Base-by-base conservation (phyloP, 2,888 invertebrate genomes). In the Pseudeuparius sepicola region DNA sequence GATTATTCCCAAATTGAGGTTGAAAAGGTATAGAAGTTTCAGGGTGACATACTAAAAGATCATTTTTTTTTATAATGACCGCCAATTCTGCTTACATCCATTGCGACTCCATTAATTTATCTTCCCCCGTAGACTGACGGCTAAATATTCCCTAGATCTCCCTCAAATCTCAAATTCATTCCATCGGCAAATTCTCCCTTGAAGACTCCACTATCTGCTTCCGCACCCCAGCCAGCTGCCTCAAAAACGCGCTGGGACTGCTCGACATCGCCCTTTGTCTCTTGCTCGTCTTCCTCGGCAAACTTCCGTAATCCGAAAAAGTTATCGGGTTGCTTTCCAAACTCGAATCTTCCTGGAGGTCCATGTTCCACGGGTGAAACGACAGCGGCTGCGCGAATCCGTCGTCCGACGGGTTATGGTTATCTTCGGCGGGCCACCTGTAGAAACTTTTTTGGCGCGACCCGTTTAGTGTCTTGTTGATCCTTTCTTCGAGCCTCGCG, bases 241-340 rank as follows among this genome's bases (percentile, higher is more conserved):
- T 67, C 37, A 75, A 54, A 57, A 71, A 74, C 40, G 69, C 67
- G 34, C 68, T 73, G 1, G 75, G 75, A 47, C 57, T 63, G 29
- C 55, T 57, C 20, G 51, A 49, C 4, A 55, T 48, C 5, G 47
- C 40, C 23, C 50, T 44, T 9, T 45, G 48, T 26, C 50, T 45
- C 25, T 48, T 50, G 14, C 44, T 42, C 5, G 49, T 48, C 26
- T 52, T 49, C 36, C 57, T 46, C 1, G 61, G 57, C 25, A 62
- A 53, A 41, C 61, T 63, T 1, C 62, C 62, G 40, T 63, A 63
- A 45, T 62, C 63, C 2, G 62, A 63, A 46, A 49, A 57, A 3
- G 57, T 54, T 1, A 48, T 46, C 4, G 52, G 47, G 34, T 54
- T 54, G 36, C 59, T 59, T 31, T 60, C 60, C 31, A 60, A 45